Evolutionary conservation across 92 coral and sea anemone species (phyloP).

Genomic region (Phymanthus crucifer): DNA sequence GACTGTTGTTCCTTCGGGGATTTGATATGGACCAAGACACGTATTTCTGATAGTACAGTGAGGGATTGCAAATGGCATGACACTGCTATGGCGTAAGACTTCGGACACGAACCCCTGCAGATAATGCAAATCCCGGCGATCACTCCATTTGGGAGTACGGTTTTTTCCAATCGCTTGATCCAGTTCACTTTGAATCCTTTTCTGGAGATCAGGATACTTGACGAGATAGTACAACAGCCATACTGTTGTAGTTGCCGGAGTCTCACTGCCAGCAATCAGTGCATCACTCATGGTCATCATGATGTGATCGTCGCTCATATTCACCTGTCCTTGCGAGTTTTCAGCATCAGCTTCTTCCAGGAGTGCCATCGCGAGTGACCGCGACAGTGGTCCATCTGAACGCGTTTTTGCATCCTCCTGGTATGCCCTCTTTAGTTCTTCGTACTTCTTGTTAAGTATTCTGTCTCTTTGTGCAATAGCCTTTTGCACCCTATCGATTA

Average conservation of each 20-base stretch:
- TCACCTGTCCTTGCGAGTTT: background rate
- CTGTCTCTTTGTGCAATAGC: slow-evolving; percentile 54
- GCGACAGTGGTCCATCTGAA: no score
- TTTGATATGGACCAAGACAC: slow-evolving; percentile 48
- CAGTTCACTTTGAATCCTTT: slow-evolving; percentile 56
- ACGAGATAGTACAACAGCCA: slow-evolving; percentile 63
- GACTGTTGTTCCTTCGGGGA: slow-evolving; percentile 73
- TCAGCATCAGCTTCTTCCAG: background rate
- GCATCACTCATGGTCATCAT: slow-evolving; percentile 63
- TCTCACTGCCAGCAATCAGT: slow-evolving; percentile 72
- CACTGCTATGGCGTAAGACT: slow-evolving; percentile 47
- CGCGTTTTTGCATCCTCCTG: background rate
- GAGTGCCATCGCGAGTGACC: background rate
- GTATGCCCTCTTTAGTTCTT: slow-evolving; percentile 60
- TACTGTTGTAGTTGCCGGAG: slow-evolving; percentile 59
- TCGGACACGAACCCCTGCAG: slow-evolving; percentile 64
- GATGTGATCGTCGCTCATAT: slow-evolving; percentile 58
- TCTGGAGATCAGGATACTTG: slow-evolving; percentile 63
- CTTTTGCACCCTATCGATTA: slow-evolving; percentile 43
- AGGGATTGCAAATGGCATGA: slow-evolving; percentile 72
- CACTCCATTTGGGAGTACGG: slow-evolving; percentile 55
- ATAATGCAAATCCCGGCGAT: slow-evolving; percentile 52
- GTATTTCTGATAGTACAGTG: slow-evolving; percentile 60
- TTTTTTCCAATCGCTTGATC: slow-evolving; percentile 47
- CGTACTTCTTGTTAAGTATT: slow-evolving; percentile 63